Evolutionary conservation across 2,888 invertebrate genomes (phyloP), one percentile per base, ranked within the genome.

Genomic region (Nymphalis urticae): DNA sequence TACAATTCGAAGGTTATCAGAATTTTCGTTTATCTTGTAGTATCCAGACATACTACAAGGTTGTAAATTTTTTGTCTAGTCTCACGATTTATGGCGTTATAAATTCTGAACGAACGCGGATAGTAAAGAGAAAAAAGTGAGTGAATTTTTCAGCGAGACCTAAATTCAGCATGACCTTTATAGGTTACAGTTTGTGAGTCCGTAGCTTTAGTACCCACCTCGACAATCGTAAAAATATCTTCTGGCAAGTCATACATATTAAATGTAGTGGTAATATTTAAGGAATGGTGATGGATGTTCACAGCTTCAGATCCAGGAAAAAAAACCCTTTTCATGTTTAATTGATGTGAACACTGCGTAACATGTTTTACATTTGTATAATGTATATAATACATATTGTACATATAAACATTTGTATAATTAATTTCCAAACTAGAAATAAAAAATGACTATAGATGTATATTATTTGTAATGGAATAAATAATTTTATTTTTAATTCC

Each of bases 21-120:
- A 76, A 76, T 77, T 79, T 79, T 75, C 75, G 79, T 80, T 85
- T 86, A 85, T 84, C 84, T 82, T 83, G 74, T 76, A 82, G 78
- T 82, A 85, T 82, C 84, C 80, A 81, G 76, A 78, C 13, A 42
- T 80, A 79, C 81, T 64, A 64, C 62, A 54, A 80, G 81, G 85
- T 77, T 82, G 85, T 89, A 87, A 88, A 82, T 86, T 88, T 89
- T 89, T 87, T 86, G 82, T 82, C 77, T 79, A 74, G 77, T 83
- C 85, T 85, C 82, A 84, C 86, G 86, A 88, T 89, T 88, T 87
- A 90, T 85, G 78, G 80, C 79, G 84, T 80, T 87, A 85, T 90
- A 90, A 89, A 90, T 89, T 89, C 84, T 80, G 84, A 83, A 87
- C 83, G 88, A 85, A 86, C 81, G 81, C 79, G 81, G 83, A 84